Evolutionary conservation across 1,140 invertebrate species (phyloP).

Genomic region (Venustaconcha ellipsiformis): DNA sequence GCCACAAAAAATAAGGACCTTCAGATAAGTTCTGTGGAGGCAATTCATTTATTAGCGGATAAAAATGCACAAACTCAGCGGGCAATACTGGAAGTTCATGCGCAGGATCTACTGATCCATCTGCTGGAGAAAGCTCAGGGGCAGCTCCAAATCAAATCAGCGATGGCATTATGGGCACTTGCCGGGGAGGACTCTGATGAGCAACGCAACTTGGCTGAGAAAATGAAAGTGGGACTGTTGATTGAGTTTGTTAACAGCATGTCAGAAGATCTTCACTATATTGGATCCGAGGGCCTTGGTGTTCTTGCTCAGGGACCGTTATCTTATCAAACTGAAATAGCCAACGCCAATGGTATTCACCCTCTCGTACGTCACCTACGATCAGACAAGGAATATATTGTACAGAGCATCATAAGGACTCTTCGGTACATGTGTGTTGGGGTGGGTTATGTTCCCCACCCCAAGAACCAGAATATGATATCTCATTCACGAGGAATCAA

Average conservation of each 20-base stretch:
- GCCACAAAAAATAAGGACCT: constrained; percentile 51
- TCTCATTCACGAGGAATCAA: constrained; percentile 57
- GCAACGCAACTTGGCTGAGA: constrained; percentile 60
- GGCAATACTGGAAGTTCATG: constrained; percentile 51
- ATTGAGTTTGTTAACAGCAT: constrained; percentile 65
- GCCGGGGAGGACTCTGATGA: constrained; percentile 61
- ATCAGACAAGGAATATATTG: constrained; percentile 61
- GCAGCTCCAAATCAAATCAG: constrained; percentile 64
- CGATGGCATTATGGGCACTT: constrained; percentile 65
- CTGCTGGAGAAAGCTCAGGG: constrained; percentile 54
- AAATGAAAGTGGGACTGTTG: constrained; percentile 61
- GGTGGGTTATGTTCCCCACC: constrained; percentile 63
- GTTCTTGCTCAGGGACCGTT: constrained; percentile 63
- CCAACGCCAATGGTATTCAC: constrained; percentile 60
- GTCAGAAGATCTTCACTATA: constrained; percentile 62
- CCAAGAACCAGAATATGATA: constrained; percentile 61
- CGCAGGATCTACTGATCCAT: constrained; percentile 59
- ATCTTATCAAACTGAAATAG: constrained; percentile 59
- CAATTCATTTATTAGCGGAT: constrained; percentile 59
- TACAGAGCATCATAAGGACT: constrained; percentile 62
- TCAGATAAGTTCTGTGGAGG: constrained; percentile 61
- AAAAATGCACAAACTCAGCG: constrained; percentile 60
- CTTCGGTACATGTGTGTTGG: constrained; percentile 64
- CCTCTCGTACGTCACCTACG: constrained; percentile 59
- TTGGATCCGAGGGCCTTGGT: constrained; percentile 65